Base-by-base conservation (phyloP, 2,888 invertebrate genomes). In the Temnothorax rugatulus region DNA sequence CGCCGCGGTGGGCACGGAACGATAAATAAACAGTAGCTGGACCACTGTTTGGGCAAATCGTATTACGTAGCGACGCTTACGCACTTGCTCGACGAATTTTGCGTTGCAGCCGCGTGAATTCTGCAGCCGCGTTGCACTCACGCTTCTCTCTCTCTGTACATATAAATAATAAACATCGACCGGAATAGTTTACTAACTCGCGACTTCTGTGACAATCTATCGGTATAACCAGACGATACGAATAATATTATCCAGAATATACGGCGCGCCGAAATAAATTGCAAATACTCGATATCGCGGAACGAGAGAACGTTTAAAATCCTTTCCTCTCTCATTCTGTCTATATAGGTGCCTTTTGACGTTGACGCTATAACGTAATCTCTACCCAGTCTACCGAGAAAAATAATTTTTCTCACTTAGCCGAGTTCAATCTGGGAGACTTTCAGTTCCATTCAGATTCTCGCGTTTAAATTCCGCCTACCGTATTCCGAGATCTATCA, bases 1-100 rank as follows among this genome's bases (percentile, higher is more conserved):
- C 11, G 38, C 11, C 11, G 21, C 44, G 29, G 21, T 64, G 38
- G 50, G 66, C 9, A 52, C 47, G 41, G 13, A 44, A 68, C 50
- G 75, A 83, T 83, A 85, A 81, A 77, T 77, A 85, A 85, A 77
- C 83, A 21, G 50, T 52, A 57, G 61, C 25, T 25, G 47, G 7
- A 3, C 18, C 38, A 15, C 13, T 84, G 82, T 82, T 38, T 75
- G 66, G 25, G 18, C 15, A 69, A 74, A 61, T 69, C 54, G 59
- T 41, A 52, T 68, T 52, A 63, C 61, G 75, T 25, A 52, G n/a
- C 41, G 38, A 79, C 57, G 54, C 63, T 74, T 52, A 71, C 57
- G 59, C 83, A 57, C 77, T 76, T 77, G 63, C 75, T 9, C 79
- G 81, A 63, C n/a, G 68, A 81, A 81, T 76, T 81, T 88, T 77